Evolutionary conservation across 2,113 vertebrate species (phyloP), one percentile per base, ranked within the genome.

Genomic region (Hemiprocne comata): DNA sequence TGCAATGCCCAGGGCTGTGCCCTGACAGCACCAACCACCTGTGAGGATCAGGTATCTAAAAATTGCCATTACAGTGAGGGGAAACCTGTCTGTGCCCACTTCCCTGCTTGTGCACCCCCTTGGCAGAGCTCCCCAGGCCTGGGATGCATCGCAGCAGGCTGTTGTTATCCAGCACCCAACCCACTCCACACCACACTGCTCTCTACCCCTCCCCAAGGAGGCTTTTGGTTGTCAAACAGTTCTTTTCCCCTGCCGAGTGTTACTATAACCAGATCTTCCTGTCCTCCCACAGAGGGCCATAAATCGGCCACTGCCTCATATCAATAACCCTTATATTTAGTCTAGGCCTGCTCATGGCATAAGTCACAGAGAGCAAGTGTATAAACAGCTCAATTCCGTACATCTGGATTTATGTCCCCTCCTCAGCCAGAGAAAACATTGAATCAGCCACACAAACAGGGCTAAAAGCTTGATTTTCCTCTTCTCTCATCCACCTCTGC

Each of bases 351-450:
- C 86, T 90, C 54, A 33, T 2, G 1, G 77, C 60, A 11, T 93
- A 88, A 95, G 67, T 95, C 90, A 91, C 60, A 60, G 51, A 29
- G 12, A 61, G 31, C 26, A 8, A 78, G 69, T 0, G 0, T 38
- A 83, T 94, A 96, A 97, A 93, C 92, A 96, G 79, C 65, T 67
- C 89, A 55, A 72, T 94, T 90, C 90, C 86, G 85, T 90, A 65
- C 18, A 50, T 51, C 83, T 88, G 78, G 75, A 77, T 95, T 96
- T 87, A 48, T 85, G 50, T 83, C 62, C 50, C n/a, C 93, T 87
- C 86, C 85, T 50, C 64, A 89, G 76, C 36, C 77, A 65, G 28
- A 33, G 70, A 67, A 80, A 89, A 86, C 40, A 50, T 14, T 50
- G 61, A 69, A 79, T 38, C 84, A 83, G 74, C 50, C 53, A 36